phyloP scores from a whole-genome alignment of 2,797 vertebrate species.

The Taeniopygia guttata region DNA sequence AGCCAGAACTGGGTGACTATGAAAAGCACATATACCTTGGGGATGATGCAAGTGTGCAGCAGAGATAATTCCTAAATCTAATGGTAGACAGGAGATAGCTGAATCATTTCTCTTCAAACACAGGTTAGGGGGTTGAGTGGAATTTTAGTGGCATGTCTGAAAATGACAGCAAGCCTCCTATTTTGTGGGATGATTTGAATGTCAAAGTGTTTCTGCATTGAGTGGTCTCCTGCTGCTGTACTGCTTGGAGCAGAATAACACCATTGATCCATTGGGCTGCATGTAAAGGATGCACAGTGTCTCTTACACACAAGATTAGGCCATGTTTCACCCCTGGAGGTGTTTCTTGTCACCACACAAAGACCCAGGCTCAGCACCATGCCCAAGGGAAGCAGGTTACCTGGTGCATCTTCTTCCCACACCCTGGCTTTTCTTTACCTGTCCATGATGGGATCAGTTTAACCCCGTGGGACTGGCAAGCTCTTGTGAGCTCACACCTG shows the following conservation, averaged over 20 bases:
- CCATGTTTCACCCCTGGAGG: background rate
- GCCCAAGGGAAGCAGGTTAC: background rate
- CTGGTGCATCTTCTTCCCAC: background rate
- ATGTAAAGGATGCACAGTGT: background rate
- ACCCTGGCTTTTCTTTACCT: background rate
- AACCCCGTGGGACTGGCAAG: rapidly evolving
- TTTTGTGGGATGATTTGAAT: background rate
- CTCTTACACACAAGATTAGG: background rate
- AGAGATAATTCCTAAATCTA: background rate
- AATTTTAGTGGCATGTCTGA: background rate
- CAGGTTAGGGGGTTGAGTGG: background rate
- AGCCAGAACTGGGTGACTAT: background rate
- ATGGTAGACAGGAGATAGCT: background rate
- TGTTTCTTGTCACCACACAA: background rate
- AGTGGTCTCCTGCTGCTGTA: background rate
- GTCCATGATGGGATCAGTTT: background rate
- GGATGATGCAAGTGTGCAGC: background rate
- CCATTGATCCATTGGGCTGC: background rate
- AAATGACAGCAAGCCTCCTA: background rate
- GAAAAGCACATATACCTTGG: background rate
- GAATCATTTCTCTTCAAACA: background rate
- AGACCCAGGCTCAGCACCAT: background rate
- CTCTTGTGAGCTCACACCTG: background rate
- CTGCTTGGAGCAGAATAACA: background rate
- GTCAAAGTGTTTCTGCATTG: background rate